A percentile compares a stretch with the other conserved stretches of the same genome.
These are phyloP conservation scores for Urocyon cinereoargenteus DNA, from an alignment of 2,797 vertebrate genomes.

Conservation along the genomic window DNA sequence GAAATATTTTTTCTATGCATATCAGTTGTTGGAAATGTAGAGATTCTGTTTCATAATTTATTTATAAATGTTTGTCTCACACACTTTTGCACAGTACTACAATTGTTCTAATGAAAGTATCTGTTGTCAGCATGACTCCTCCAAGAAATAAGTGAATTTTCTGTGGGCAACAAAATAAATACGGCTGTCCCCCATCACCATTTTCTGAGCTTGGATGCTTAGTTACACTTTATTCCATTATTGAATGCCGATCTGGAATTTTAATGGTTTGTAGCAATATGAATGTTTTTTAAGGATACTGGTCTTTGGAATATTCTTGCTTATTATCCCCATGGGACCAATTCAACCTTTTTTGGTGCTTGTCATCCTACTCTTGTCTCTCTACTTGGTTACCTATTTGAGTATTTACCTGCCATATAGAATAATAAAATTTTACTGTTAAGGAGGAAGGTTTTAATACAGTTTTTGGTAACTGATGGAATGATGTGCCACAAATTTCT, in stretches of 20 bases:
- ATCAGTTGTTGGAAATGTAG: neutral
- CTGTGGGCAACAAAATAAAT: neutral
- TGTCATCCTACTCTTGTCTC: neutral
- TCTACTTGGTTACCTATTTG: neutral
- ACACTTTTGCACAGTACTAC: neutral
- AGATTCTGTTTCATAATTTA: neutral
- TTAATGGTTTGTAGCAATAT: neutral
- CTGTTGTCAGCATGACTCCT: neutral
- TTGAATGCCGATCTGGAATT: neutral
- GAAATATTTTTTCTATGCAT: neutral
- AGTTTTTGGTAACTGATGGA: neutral
- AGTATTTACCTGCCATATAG: neutral
- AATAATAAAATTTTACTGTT: neutral
- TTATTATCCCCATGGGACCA: neutral
- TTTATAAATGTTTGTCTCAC: neutral
- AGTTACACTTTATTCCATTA: neutral
- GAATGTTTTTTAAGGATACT: neutral
- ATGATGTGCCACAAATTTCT: neutral
- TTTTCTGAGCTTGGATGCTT: neutral
- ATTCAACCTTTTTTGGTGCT: neutral
- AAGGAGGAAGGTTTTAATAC: neutral
- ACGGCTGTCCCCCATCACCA: neutral
- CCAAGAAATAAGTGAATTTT: constrained; percentile 16
- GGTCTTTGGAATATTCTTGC: neutral
- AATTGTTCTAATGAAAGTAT: neutral